Percentiles rank a stretch among this genome's conserved stretches.
Evolutionary conservation across 1,140 invertebrate species (phyloP).

Genomic region (Glossosoma conforme): DNA sequence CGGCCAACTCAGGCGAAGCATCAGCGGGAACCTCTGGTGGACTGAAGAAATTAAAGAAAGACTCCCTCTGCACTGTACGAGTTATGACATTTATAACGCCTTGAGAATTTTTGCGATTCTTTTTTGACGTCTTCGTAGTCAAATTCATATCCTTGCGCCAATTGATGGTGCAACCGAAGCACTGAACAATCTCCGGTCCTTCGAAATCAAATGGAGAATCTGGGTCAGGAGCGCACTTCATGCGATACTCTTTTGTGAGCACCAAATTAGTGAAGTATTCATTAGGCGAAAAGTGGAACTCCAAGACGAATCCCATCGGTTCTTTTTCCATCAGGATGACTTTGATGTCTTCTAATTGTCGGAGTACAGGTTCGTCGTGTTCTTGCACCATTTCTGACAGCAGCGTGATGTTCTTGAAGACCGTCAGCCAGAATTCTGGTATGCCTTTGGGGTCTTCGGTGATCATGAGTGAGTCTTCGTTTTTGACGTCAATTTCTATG

Average conservation of each 20-base stretch:
- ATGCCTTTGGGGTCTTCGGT: slow-evolving; percentile 73
- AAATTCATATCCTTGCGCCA: slow-evolving; percentile 98
- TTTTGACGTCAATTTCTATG: slow-evolving; percentile 55
- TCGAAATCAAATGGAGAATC: slow-evolving; percentile 94
- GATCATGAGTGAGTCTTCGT: slow-evolving; percentile 47
- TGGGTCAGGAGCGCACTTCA: slow-evolving; percentile 89
- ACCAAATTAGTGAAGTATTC: slow-evolving; percentile 94
- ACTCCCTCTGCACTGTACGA: slow-evolving; percentile 89
- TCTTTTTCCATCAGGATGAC: slow-evolving; percentile 40
- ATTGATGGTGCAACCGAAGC: slow-evolving; percentile 85
- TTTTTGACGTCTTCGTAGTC: slow-evolving; percentile 93
- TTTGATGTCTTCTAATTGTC: slow-evolving; percentile 88
- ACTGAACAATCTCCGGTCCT: slow-evolving; percentile 94
- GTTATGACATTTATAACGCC: slow-evolving; percentile 88
- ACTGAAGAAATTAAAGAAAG: slow-evolving; percentile 99
- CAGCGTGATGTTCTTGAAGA: slow-evolving; percentile 92
- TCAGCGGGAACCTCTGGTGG: slow-evolving; percentile 57
- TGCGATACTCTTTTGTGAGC: slow-evolving; percentile 91
- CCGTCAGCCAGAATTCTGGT: slow-evolving; percentile 95
- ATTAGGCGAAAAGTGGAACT: slow-evolving; percentile 94
- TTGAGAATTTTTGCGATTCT: slow-evolving; percentile 95
- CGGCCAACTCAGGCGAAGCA: slow-evolving; percentile 21
- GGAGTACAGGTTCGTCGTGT: slow-evolving; percentile 92
- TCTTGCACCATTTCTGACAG: slow-evolving; percentile 89
- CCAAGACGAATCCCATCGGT: slow-evolving; percentile 76